Percentiles rank a stretch among this genome's conserved stretches.
phyloP scores from a whole-genome alignment of 2,888 invertebrate species.

The Euclidia mi region DNA sequence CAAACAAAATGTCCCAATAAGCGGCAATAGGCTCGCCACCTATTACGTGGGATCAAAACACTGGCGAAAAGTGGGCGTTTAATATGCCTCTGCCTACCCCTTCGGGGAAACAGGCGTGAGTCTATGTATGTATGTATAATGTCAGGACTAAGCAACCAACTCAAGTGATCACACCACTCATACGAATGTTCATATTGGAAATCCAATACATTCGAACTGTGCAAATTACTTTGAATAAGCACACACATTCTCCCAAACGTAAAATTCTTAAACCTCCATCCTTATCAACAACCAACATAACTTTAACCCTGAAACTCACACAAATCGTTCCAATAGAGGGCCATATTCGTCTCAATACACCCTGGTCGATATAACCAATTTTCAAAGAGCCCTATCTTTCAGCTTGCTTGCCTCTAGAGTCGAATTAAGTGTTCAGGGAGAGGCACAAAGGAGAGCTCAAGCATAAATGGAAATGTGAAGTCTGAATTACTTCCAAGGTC shows the following conservation, averaged over 20 bases:
- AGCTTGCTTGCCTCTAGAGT: constrained; percentile 28
- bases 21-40: no score
- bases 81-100: no score
- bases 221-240: constrained; percentile 27
- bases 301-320: background rate
- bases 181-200: constrained; percentile 7
- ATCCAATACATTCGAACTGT: constrained; percentile 20
- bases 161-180: background rate
- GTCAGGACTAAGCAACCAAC: no score
- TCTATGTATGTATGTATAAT: no score
- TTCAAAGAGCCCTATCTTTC: constrained; percentile 38
- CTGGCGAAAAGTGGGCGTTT: no score
- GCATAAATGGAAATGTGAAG: constrained; percentile 35
- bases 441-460: constrained; percentile 25
- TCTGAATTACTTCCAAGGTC: constrained; percentile 38
- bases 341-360: constrained; percentile 10
- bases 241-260: constrained; percentile 23
- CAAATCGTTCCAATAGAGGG: background rate
- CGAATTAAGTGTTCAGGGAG: constrained; percentile 37
- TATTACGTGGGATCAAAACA: no score
- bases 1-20: no score
- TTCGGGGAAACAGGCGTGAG: no score
- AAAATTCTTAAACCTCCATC: constrained; percentile 25
- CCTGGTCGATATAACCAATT: constrained; percentile 15
- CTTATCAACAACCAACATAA: constrained; percentile 3